Conservation (phyloP, 1,140 invertebrate genomes). For the Eufriesea mexicana region DNA sequence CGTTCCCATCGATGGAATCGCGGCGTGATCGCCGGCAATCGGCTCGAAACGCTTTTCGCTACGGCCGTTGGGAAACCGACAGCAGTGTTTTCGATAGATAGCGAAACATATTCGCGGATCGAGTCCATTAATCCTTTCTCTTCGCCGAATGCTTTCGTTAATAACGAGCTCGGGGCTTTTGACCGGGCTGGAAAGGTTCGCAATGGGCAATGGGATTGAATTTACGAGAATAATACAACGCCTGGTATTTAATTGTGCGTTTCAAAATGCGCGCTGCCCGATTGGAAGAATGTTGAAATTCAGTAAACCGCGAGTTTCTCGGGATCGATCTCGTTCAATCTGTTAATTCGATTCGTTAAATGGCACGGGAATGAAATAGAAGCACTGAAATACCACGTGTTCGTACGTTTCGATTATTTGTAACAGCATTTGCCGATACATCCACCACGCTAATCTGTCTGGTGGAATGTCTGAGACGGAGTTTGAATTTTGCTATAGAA, state of each 20-base stretch:
- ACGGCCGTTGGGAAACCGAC: not conserved
- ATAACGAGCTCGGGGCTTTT: not conserved
- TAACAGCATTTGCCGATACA: too few species aligned
- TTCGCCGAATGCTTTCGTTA: not conserved
- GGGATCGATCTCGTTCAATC: not conserved
- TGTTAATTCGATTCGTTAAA: not conserved
- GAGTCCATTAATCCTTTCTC: slow-evolving; percentile 15
- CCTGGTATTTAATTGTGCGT: slow-evolving; percentile 15
- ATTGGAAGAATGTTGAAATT: not conserved
- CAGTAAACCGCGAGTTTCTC: not conserved
- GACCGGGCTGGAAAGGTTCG: not conserved
- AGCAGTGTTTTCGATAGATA: slow-evolving; percentile 1
- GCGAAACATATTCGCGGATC: not conserved
- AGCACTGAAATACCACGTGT: too few species aligned
- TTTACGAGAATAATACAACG: not conserved
- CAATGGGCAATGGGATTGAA: not conserved
- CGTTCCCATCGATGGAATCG: not conserved
- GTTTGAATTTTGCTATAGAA: too few species aligned
- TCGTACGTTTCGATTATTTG: too few species aligned
- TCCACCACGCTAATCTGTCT: too few species aligned
- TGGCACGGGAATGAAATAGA: not conserved
- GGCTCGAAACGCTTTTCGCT: not conserved
- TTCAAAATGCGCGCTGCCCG: not conserved
- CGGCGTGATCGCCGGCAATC: not conserved
- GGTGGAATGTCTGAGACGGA: too few species aligned